These are phyloP conservation scores for Paraescarpia echinospica DNA, from an alignment of 1,140 invertebrate genomes.

Conservation along the genomic window DNA sequence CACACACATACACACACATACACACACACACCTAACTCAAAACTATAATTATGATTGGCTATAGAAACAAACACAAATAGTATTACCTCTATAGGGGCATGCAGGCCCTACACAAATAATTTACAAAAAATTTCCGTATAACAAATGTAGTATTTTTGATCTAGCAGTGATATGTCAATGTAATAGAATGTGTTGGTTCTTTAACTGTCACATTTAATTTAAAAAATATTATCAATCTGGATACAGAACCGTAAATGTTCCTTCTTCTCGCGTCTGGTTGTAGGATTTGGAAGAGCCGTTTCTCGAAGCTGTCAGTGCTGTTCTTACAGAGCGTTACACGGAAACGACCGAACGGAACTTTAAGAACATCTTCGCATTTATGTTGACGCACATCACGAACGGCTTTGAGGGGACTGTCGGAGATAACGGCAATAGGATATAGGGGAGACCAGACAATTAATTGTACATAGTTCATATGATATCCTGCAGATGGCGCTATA, in stretches of 20 bases:
- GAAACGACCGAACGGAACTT: constrained; percentile 10
- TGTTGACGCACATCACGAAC: neutral
- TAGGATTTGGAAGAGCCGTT: constrained; percentile 16
- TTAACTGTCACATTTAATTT: too few species aligned
- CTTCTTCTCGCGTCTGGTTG: neutral
- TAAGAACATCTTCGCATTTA: constrained; percentile 9
- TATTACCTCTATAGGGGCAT: too few species aligned
- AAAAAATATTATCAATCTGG: too few species aligned
- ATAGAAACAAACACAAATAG: too few species aligned
- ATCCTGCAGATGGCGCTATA: neutral
- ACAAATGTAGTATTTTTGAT: too few species aligned
- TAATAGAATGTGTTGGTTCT: too few species aligned
- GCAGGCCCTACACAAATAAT: too few species aligned
- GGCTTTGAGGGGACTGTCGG: neutral
- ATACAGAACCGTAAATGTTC: neutral
- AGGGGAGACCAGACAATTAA: neutral
- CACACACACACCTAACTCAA: too few species aligned
- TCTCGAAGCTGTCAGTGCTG: neutral
- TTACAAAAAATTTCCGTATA: too few species aligned
- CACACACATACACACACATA: too few species aligned
- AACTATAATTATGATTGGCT: too few species aligned
- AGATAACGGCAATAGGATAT: neutral
- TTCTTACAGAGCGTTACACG: neutral
- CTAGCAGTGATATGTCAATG: too few species aligned
- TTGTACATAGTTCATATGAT: neutral